Base-by-base conservation (phyloP, 1,140 invertebrate genomes). In the Nasonia vitripennis region DNA sequence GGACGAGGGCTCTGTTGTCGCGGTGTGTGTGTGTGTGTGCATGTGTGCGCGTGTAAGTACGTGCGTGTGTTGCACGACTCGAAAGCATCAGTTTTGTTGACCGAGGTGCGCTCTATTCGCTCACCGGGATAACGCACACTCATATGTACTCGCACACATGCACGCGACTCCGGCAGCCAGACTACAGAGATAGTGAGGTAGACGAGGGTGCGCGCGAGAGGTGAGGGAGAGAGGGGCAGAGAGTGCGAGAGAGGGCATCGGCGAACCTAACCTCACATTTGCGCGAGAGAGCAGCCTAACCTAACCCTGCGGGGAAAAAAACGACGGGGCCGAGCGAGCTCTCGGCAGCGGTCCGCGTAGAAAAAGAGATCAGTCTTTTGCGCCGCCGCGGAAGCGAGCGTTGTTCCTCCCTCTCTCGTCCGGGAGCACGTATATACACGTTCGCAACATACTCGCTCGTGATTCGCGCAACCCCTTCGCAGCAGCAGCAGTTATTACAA, bases 321-420 rank as follows among this genome's bases (percentile, higher is more conserved):
- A 81, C 23, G 80, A n/a, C 23, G 70, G 10, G 41, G 73, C 73
- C 75, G 31, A 27, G 14, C 34, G 34, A 83, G 81, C 55, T 62
- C 55, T 51, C 48, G 48, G 55, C 81, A 37, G 83, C 62, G 37
- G 37, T 31, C n/a, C 37, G 70, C 73, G 71, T 9, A 77, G 48
- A 75, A 75, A 75, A 78, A 77, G 73, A 78, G 82, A 83, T 80
- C 82, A 78, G 82, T 70, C 62, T 41, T 84, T 84, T 84, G 78
- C 68, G 68, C 55, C 78, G 77, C 68, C 48, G 70, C 45, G 62
- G 9, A 67, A 75, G 48, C 45, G 81, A 82, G 55, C 45, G 71
- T 73, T 73, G 34, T 71, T 27, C 31, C 68, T 71, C 31, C 31
- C 68, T 71, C 68, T 31, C 68, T 71, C 68, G 68, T n/a, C 1